These are phyloP conservation scores for Phyllostomus hastatus DNA, from an alignment of 2,113 vertebrate species.

Conservation along the genomic window DNA sequence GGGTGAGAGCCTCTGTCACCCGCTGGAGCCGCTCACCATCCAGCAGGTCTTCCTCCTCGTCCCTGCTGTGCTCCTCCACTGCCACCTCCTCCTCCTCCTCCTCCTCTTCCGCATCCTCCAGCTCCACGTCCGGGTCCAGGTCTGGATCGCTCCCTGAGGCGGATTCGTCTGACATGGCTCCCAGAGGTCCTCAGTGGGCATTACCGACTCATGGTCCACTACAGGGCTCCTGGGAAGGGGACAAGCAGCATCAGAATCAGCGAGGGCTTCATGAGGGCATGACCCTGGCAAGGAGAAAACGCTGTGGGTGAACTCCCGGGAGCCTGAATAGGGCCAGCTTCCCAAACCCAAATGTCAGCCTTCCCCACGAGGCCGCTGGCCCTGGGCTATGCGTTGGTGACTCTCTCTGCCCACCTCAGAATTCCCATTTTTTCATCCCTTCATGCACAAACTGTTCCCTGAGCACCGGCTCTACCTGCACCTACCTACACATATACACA, in stretches of 20 bases:
- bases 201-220: conserved; percentile 93
- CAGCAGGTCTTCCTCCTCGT: conserved; percentile 89
- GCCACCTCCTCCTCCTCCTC: conserved; percentile 90
- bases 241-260: conserved; percentile 24
- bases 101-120: conserved; percentile 92
- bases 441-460: background rate
- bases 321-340: background rate
- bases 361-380: background rate
- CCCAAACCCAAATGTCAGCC: background rate
- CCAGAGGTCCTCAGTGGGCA: conserved; percentile 89
- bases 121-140: conserved; percentile 94
- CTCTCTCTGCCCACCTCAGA: background rate
- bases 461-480: background rate
- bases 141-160: conserved; percentile 98
- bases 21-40: conserved; percentile 79
- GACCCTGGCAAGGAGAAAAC: conserved; percentile 2
- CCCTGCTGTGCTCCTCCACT: conserved; percentile 85
- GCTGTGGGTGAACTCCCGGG: background rate
- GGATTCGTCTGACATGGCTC: conserved; percentile 98
- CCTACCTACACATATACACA: background rate
- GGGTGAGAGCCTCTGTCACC: background rate
- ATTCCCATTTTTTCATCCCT: background rate
- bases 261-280: background rate
- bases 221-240: conserved; percentile 70
- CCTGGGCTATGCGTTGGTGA: background rate